phyloP scores from a whole-genome alignment of 1,140 invertebrate genomes.

The Cydia amplana region DNA sequence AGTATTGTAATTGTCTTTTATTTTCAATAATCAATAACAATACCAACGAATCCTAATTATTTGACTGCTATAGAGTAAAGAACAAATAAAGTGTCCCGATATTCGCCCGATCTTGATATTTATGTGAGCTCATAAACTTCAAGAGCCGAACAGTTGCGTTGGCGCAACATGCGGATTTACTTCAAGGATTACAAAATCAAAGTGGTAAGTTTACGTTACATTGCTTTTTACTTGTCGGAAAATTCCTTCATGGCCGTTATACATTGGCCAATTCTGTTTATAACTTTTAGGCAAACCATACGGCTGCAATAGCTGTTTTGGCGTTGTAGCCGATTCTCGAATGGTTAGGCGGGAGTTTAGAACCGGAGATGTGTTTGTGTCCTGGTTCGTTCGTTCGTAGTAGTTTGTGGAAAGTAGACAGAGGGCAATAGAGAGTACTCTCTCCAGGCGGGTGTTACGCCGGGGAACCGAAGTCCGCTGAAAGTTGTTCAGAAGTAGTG shows the following conservation, averaged over 20 bases:
- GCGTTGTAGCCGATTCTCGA: neutral
- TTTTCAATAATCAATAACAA: conserved; percentile 26
- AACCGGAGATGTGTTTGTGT: neutral
- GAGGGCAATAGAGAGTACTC: no score
- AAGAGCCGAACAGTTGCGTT: conserved; percentile 52
- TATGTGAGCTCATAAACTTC: conserved; percentile 70
- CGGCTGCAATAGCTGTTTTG: neutral
- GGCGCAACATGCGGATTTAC: conserved; percentile 64
- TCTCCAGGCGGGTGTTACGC: no score
- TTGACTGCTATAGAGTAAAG: neutral
- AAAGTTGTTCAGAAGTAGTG: no score
- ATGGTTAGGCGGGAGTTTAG: neutral
- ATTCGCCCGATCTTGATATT: conserved; percentile 51
- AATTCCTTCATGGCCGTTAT: neutral
- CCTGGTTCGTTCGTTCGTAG: no score
- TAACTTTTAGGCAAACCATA: neutral
- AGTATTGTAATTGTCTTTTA: no score
- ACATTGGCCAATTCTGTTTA: neutral
- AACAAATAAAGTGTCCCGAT: conserved; percentile 1
- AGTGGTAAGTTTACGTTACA: conserved; percentile 56
- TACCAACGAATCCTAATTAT: neutral
- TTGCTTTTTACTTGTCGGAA: neutral
- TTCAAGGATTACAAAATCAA: conserved; percentile 71
- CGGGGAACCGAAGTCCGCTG: no score
- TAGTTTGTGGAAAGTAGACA: no score